Conservation (phyloP, 2,888 invertebrate species). For the Synergus itoensis region DNA sequence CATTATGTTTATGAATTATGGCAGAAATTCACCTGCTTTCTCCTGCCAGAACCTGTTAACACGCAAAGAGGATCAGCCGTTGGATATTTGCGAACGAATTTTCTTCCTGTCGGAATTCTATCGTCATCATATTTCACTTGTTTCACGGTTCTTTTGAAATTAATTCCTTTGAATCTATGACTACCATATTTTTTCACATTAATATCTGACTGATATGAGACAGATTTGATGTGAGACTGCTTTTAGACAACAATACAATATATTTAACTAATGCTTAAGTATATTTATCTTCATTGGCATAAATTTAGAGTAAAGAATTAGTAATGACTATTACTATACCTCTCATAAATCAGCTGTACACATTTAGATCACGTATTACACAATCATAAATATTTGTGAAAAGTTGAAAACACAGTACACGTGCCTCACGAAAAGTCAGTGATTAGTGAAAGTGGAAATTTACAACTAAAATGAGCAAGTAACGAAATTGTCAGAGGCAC, state of each 20-base stretch:
- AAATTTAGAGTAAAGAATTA: too few species aligned
- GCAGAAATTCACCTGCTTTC: conserved; percentile 64
- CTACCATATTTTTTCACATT: neutral
- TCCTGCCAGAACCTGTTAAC: conserved; percentile 58
- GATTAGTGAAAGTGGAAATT: too few species aligned
- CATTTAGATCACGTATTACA: neutral
- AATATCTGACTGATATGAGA: neutral
- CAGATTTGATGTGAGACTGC: neutral
- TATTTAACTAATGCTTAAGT: neutral
- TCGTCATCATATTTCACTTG: conserved; percentile 1
- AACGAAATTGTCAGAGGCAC: too few species aligned
- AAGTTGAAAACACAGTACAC: too few species aligned
- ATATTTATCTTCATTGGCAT: neutral
- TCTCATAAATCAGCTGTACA: neutral
- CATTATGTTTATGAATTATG: conserved; percentile 66
- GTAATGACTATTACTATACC: too few species aligned
- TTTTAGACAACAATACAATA: neutral
- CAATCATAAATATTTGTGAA: too few species aligned
- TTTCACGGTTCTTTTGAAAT: conserved; percentile 19
- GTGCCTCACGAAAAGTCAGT: too few species aligned
- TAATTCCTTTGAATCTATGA: conserved; percentile 25
- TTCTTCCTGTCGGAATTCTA: conserved; percentile 50
- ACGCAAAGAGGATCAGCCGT: conserved; percentile 53
- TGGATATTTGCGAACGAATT: conserved; percentile 62
- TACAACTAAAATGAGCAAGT: too few species aligned